Conservation (phyloP, 2,888 invertebrate species). For the Diaperis boleti region DNA sequence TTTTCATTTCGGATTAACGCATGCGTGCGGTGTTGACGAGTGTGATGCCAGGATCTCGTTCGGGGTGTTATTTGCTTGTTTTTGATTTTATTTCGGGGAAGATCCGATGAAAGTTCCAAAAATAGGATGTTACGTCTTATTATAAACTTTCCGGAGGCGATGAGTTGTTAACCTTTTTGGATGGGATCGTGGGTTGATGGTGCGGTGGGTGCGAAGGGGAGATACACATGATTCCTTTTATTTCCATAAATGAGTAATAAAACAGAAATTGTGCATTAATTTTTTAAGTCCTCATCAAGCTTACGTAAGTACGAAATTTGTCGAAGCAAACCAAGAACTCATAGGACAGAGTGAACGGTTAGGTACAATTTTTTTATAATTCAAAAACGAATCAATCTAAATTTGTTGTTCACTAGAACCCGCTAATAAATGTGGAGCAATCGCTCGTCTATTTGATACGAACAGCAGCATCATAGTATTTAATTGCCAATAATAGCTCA, state of each 20-base stretch:
- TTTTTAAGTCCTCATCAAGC: too few species aligned
- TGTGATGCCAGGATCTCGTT: background rate
- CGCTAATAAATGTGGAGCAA: background rate
- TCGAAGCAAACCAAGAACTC: background rate
- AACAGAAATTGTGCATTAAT: too few species aligned
- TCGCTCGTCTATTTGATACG: conserved; percentile 13
- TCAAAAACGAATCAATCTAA: too few species aligned
- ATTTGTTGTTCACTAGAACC: too few species aligned
- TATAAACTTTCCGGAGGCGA: background rate
- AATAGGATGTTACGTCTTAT: conserved; percentile 1
- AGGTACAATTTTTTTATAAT: too few species aligned
- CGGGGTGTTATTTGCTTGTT: conserved; percentile 7
- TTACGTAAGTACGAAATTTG: background rate
- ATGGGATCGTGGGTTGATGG: background rate
- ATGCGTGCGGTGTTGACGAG: conserved; percentile 5
- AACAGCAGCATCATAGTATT: conserved; percentile 20
- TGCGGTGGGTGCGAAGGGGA: too few species aligned
- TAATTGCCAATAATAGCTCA: conserved; percentile 26
- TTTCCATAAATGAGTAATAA: too few species aligned
- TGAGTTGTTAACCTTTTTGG: background rate
- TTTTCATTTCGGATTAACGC: conserved; percentile 1
- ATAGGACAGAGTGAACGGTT: too few species aligned
- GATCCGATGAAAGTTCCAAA: conserved; percentile 3
- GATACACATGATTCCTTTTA: too few species aligned
- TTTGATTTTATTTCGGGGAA: conserved; percentile 11